A percentile compares a stretch with the other conserved stretches of the same genome.
phyloP scores from a whole-genome alignment of 1,140 invertebrate genomes.

The Drosophila trapezifrons region DNA sequence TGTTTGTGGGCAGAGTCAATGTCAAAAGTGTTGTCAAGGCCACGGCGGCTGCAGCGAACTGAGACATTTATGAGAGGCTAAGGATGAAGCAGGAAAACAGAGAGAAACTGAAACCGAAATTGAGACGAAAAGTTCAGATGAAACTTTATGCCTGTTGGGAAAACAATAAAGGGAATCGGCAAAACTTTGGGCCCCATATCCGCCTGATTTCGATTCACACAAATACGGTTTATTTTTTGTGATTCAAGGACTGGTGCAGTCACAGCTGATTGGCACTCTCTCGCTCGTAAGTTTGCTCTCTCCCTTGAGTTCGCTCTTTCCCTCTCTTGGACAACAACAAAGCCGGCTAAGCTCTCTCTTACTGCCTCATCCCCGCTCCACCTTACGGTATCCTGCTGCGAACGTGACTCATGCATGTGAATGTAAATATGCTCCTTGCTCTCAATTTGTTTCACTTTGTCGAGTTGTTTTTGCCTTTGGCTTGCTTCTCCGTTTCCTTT shows the following conservation, averaged over 20 bases:
- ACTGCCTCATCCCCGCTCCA: neutral
- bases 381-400: constrained; percentile 35
- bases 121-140: constrained; percentile 23
- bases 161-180: constrained; percentile 24
- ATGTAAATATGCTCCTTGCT: constrained; percentile 41
- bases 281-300: constrained; percentile 2
- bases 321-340: constrained; percentile 29
- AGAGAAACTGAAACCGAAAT: constrained; percentile 15
- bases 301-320: neutral
- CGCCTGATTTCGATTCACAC: constrained; percentile 20
- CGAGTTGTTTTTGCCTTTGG: constrained; percentile 26
- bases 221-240: constrained; percentile 7
- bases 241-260: constrained; percentile 21
- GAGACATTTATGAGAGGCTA: constrained; percentile 6
- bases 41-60: constrained; percentile 14
- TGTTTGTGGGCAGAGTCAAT: constrained; percentile 32
- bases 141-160: constrained; percentile 21
- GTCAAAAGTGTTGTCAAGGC: constrained; percentile 55
- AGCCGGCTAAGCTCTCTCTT: constrained; percentile 21
- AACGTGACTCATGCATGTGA: constrained; percentile 73
- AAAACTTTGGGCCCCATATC: constrained; percentile 20
- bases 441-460: constrained; percentile 40
- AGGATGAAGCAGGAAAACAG: neutral
- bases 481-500: constrained; percentile 25
- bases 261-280: constrained; percentile 36